Evolutionary conservation across 2,888 invertebrate genomes (phyloP).

Genomic region (Agrochola litura): DNA sequence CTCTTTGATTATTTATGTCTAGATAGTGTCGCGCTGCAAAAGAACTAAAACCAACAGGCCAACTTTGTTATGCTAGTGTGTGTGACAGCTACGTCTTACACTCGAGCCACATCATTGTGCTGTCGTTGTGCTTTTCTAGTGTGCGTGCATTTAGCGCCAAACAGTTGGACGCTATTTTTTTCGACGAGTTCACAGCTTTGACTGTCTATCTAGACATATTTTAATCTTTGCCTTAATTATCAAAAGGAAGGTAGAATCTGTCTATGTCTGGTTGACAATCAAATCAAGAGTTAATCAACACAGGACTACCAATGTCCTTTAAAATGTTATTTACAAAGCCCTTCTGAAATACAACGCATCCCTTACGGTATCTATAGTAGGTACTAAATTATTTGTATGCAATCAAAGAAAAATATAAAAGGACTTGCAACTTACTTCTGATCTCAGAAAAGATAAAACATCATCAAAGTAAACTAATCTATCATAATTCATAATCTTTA

Average conservation of each 20-base stretch:
- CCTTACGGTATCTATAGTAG: background rate
- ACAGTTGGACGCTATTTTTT: too few relatives aligned
- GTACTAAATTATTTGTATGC: background rate
- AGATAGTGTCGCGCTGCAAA: too few relatives aligned
- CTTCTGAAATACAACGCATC: background rate
- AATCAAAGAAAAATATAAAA: constrained; percentile 18
- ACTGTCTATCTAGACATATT: too few relatives aligned
- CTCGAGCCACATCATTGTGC: too few relatives aligned
- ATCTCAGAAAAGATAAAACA: constrained; percentile 16
- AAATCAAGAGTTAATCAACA: background rate
- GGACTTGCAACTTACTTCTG: constrained; percentile 7
- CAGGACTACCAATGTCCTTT: background rate
- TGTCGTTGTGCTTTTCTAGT: too few relatives aligned
- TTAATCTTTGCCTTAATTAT: too few relatives aligned
- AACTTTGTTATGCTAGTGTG: too few relatives aligned
- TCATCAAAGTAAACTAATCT: constrained; percentile 40
- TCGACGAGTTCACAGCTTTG: too few relatives aligned
- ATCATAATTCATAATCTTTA: constrained; percentile 35
- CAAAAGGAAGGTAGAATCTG: background rate
- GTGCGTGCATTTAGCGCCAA: too few relatives aligned
- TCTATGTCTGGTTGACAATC: background rate
- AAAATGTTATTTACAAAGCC: background rate
- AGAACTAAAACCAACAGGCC: too few relatives aligned
- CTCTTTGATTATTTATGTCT: too few relatives aligned
- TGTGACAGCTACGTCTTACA: too few relatives aligned